These are phyloP conservation scores for Mystacornis crossleyi DNA, from an alignment of 2,113 vertebrate species.

Conservation along the genomic window DNA sequence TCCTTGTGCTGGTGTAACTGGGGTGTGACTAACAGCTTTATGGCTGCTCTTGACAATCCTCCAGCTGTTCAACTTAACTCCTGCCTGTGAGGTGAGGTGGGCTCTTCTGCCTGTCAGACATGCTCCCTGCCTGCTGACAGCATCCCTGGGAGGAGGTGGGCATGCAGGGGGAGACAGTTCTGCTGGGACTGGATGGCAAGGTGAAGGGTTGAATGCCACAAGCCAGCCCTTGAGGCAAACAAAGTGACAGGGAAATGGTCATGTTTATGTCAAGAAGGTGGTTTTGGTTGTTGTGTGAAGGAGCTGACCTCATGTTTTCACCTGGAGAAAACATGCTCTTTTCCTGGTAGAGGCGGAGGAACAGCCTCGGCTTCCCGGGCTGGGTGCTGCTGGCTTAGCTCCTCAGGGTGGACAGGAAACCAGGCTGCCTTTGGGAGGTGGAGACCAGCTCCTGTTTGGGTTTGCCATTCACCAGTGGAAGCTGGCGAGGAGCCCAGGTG, in stretches of 20 bases:
- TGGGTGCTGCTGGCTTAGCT: background rate
- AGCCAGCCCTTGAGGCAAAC: background rate
- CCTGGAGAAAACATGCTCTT: constrained; percentile 21
- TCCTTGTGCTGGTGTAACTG: constrained; percentile 22
- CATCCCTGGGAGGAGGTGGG: background rate
- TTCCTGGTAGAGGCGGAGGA: background rate
- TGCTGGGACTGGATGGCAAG: background rate
- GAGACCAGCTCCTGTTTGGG: background rate
- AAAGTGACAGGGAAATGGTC: background rate
- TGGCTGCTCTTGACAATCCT: constrained; percentile 1
- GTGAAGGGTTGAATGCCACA: background rate
- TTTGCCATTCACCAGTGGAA: background rate
- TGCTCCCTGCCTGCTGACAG: background rate
- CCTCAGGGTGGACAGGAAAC: background rate
- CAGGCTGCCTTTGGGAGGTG: background rate
- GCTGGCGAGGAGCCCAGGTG: constrained; percentile 10
- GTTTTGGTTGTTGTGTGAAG: background rate
- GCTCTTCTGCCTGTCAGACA: background rate
- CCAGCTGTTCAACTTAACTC: background rate
- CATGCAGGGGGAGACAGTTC: background rate
- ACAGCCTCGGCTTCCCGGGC: background rate
- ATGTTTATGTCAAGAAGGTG: background rate
- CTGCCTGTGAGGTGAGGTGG: background rate
- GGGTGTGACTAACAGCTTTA: constrained; percentile 29
- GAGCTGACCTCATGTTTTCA: constrained; percentile 49